These are phyloP conservation scores for Helicoverpa armigera DNA, from an alignment of 1,140 invertebrate genomes.

Conservation along the genomic window DNA sequence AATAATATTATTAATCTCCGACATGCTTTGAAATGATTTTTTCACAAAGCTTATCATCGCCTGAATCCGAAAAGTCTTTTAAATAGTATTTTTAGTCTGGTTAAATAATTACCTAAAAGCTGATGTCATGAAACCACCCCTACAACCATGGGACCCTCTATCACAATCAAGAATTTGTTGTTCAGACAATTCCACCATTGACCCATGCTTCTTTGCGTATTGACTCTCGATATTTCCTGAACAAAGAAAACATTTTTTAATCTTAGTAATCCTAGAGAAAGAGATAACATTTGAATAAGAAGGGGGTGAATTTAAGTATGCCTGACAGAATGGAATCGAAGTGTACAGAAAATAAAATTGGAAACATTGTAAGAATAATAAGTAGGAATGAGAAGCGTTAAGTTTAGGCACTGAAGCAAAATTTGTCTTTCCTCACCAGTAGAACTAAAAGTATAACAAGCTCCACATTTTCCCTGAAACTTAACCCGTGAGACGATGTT, in stretches of 20 bases:
- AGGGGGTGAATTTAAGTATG: background rate
- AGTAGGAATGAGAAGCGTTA: too few species aligned
- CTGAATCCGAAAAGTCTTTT: too few species aligned
- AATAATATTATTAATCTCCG: too few species aligned
- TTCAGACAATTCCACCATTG: background rate
- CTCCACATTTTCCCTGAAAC: background rate
- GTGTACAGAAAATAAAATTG: too few species aligned
- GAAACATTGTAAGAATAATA: too few species aligned
- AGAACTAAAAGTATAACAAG: constrained; percentile 11
- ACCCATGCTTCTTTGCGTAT: background rate
- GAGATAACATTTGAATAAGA: too few species aligned
- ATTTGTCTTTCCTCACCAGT: background rate
- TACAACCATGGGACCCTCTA: background rate
- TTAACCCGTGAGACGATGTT: background rate
- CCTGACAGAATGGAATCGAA: too few species aligned
- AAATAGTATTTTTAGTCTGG: too few species aligned
- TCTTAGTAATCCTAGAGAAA: too few species aligned
- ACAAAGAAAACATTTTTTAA: background rate
- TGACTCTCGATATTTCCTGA: constrained; percentile 10
- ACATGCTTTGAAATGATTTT: too few species aligned
- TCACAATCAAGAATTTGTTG: constrained; percentile 22
- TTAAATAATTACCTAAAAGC: background rate
- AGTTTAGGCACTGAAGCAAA: too few species aligned
- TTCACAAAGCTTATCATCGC: too few species aligned
- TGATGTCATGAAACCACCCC: background rate